Base-by-base conservation (phyloP, 2,797 vertebrate species). In the Furcifer pardalis region DNA sequence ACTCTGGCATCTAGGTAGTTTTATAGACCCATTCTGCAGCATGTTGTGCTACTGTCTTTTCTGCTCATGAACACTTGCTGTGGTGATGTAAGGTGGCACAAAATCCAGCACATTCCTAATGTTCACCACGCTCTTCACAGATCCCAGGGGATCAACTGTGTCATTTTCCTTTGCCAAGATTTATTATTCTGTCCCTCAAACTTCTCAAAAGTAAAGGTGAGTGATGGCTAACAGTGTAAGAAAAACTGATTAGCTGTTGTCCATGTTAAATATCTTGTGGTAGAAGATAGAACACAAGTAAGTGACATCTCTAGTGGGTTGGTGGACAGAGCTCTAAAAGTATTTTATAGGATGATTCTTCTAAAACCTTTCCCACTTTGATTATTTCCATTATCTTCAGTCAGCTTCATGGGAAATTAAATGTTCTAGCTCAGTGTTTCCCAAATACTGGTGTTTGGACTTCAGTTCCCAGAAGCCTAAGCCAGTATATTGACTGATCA, bases 221-320 rank as follows among this genome's bases (percentile, higher is more conserved):
- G 21, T 49, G n/a, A 66, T 46, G 49, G 23, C 62, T 15, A 32
- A 79, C 19, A 69, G 2, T 3, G n/a, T 8, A 17, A 81, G 7
- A 37, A 69, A 56, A 25, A 52, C 32, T 3, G 15, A 68, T 52
- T 19, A 3, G 12, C 66, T 32, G 32, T 32, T 65, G 75, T 3
- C 46, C 42, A 63, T n/a, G 6, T 65, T 69, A 56, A 3, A 37
- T 27, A 65, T 76, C 0, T 21, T n/a, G 2, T 0, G 0, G 32
- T 1, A 13, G 69, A 7, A 88, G 85, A 86, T 77, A 5, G 44
- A 44, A 44, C 60, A 46, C 42, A 77, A 46, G 10, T 81, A 56
- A 80, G 62, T 79, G 17, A 56, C 52, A 56, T 56, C 52, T 56
- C 52, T 19, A 15, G 52, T 56, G 15, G 21, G 52, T 19, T 56